These are phyloP conservation scores for Tokudaia muenninki DNA, from an alignment of 2,797 vertebrate genomes.

Conservation along the genomic window DNA sequence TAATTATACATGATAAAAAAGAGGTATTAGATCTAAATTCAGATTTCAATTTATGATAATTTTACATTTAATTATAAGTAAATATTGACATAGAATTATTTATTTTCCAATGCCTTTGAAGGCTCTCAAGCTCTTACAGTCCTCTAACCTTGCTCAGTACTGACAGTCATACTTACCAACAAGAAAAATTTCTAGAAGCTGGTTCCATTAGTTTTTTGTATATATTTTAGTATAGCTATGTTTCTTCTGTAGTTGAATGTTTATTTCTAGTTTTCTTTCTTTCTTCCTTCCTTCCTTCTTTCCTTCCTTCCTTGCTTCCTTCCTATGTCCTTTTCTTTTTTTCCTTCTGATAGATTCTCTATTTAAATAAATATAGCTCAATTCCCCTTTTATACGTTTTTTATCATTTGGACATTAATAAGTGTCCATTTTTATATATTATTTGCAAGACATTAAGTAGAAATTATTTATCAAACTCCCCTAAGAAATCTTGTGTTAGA, in stretches of 20 bases:
- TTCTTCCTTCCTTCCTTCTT: no score
- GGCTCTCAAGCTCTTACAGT: background rate
- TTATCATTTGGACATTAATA: background rate
- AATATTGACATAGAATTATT: background rate
- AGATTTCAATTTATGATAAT: background rate
- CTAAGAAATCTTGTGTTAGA: background rate
- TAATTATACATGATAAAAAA: background rate
- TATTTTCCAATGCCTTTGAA: background rate
- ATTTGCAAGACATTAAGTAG: background rate
- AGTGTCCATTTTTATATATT: background rate
- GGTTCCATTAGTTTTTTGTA: background rate
- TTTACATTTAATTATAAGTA: background rate
- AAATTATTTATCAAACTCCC: background rate
- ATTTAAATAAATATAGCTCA: background rate
- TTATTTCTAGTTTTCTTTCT: no score
- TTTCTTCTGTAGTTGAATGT: background rate
- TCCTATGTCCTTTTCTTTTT: background rate
- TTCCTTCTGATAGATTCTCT: background rate
- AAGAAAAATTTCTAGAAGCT: background rate
- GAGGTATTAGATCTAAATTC: background rate
- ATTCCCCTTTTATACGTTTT: background rate
- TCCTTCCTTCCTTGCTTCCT: background rate
- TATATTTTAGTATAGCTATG: background rate
- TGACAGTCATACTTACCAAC: background rate
- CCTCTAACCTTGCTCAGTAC: accelerated